These are phyloP conservation scores for Samia ricini DNA, from an alignment of 1,140 invertebrate genomes.

Conservation along the genomic window DNA sequence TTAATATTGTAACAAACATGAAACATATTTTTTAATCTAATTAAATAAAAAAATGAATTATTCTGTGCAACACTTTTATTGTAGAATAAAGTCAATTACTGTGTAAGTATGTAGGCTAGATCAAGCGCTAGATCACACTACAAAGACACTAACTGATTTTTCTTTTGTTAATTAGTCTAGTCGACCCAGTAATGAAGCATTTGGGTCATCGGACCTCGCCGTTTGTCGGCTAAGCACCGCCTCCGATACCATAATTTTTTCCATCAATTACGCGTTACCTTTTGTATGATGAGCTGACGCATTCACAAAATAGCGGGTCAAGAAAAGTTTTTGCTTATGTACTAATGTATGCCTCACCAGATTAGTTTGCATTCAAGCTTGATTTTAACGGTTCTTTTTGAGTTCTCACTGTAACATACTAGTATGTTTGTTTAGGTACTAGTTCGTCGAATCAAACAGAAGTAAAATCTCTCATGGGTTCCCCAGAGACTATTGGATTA, in stretches of 20 bases:
- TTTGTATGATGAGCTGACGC: conserved; percentile 41
- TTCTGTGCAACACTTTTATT: too few relatives aligned
- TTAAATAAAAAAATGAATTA: too few relatives aligned
- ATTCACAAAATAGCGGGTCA: conserved; percentile 34
- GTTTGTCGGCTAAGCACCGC: conserved; percentile 55
- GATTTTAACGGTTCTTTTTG: neutral
- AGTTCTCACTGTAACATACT: neutral
- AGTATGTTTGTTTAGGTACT: neutral
- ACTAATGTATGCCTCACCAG: conserved; percentile 28
- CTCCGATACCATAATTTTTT: conserved; percentile 68
- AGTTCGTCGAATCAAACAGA: neutral
- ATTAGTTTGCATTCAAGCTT: conserved; percentile 30
- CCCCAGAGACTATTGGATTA: too few relatives aligned
- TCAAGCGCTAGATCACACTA: neutral
- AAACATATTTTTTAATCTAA: too few relatives aligned
- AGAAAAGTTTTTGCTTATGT: conserved; percentile 28
- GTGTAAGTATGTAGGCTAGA: too few relatives aligned
- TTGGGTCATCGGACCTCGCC: conserved; percentile 75
- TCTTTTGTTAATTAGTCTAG: conserved; percentile 61
- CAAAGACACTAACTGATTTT: conserved; percentile 53
- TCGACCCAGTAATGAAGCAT: conserved; percentile 66
- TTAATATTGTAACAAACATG: too few relatives aligned
- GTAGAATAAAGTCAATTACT: too few relatives aligned
- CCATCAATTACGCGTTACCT: conserved; percentile 47
- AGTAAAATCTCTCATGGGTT: too few relatives aligned